Evolutionary conservation across 1,140 invertebrate species (phyloP).

Genomic region (Hypothenemus hampei): DNA sequence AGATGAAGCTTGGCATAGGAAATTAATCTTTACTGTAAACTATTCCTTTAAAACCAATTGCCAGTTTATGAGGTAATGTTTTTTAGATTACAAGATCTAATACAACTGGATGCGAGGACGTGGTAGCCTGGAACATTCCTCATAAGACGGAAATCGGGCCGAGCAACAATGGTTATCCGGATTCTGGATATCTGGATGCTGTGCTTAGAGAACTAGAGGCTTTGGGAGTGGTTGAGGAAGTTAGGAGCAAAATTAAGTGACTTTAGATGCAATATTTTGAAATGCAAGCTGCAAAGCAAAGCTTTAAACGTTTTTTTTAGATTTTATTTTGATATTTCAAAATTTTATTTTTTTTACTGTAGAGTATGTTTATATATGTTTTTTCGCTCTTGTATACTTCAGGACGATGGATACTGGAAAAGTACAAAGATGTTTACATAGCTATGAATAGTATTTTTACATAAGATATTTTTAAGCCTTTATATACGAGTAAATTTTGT

Average conservation of each 20-base stretch:
- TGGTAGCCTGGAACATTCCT: conserved; percentile 89
- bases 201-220: conserved; percentile 66
- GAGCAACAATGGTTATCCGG: conserved; percentile 64
- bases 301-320: conserved; percentile 15
- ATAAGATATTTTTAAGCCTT: not conserved
- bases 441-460: not conserved
- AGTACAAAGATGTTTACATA: not conserved
- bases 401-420: not conserved
- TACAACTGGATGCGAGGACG: conserved; percentile 83
- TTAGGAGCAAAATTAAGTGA: not conserved
- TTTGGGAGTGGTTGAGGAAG: conserved; percentile 57
- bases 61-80: too few species aligned
- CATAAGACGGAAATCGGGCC: conserved; percentile 77
- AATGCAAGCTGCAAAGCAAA: conserved; percentile 7
- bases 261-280: conserved; percentile 4
- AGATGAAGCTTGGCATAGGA: conserved; percentile 74
- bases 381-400: not conserved
- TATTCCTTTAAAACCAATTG: too few species aligned
- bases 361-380: too few species aligned
- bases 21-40: conserved; percentile 83
- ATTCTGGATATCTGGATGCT: conserved; percentile 68
- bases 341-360: conserved; percentile 11
- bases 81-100: conserved; percentile 55
- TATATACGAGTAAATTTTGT: not conserved
- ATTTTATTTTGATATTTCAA: conserved; percentile 15